These are phyloP conservation scores for Grammomys dolichurus DNA, from an alignment of 2,113 vertebrate genomes.

Conservation along the genomic window DNA sequence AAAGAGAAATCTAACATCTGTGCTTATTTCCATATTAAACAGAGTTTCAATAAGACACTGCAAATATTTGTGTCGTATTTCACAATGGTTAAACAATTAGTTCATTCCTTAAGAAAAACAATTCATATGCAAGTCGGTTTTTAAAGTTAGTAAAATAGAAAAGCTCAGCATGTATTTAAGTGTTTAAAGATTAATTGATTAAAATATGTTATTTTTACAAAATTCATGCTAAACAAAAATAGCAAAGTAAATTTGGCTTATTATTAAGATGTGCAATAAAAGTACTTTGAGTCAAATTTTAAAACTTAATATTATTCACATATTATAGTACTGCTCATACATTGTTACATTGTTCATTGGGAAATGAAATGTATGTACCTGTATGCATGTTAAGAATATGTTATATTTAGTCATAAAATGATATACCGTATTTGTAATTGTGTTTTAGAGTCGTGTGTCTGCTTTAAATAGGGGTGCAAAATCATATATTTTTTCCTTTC, in stretches of 20 bases:
- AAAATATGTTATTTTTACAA: neutral
- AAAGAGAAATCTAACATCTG: neutral
- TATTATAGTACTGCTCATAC: neutral
- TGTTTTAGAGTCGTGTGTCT: neutral
- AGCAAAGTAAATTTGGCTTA: neutral
- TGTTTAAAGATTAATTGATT: neutral
- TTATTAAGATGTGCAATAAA: neutral
- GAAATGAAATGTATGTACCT: neutral
- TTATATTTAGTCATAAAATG: neutral
- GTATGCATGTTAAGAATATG: neutral
- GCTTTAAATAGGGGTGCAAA: neutral
- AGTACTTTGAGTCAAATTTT: neutral
- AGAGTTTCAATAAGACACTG: neutral
- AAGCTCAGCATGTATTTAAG: neutral
- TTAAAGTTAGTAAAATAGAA: constrained; percentile 8
- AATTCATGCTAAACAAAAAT: neutral
- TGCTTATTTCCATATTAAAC: neutral
- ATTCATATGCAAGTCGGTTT: neutral
- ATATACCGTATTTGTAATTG: neutral
- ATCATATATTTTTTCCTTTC: neutral
- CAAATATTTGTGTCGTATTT: constrained; percentile 16
- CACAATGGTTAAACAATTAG: neutral
- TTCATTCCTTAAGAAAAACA: neutral
- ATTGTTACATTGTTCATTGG: neutral
- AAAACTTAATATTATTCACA: neutral